Evolutionary conservation across 1,140 invertebrate genomes (phyloP).

Genomic region (Hycleus cichorii): DNA sequence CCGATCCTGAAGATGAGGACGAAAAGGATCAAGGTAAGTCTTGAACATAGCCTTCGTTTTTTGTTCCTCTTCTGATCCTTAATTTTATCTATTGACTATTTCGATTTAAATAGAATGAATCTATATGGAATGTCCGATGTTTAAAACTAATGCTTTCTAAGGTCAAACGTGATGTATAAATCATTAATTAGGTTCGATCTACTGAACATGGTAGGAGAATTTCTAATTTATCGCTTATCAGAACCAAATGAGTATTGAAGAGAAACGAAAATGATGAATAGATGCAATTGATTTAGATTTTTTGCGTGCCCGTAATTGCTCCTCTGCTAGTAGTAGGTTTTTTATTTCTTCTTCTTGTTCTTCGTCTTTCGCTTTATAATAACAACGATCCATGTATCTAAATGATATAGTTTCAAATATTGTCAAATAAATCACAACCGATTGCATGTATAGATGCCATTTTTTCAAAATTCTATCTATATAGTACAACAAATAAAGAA

Average conservation of each 20-base stretch:
- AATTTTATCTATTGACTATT: no score
- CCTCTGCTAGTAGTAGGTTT: no score
- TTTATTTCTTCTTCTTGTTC: no score
- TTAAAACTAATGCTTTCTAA: slow-evolving; percentile 6
- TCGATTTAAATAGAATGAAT: neutral
- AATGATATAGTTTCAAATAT: slow-evolving; percentile 26
- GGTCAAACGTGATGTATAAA: slow-evolving; percentile 11
- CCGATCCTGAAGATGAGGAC: slow-evolving; percentile 73
- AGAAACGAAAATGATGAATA: no score
- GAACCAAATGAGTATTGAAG: no score
- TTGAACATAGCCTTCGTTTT: neutral
- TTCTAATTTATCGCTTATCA: slow-evolving; percentile 14
- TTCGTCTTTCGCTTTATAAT: no score
- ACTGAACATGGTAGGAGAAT: slow-evolving; percentile 8
- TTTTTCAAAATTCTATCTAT: no score
- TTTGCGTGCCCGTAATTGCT: no score
- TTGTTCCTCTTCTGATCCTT: no score
- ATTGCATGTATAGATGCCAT: slow-evolving; percentile 18
- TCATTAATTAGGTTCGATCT: slow-evolving; percentile 18
- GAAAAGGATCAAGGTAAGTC: slow-evolving; percentile 75
- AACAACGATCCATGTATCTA: no score
- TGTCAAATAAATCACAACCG: slow-evolving; percentile 21
- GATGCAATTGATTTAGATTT: no score
- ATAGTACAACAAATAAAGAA: neutral
- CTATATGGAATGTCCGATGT: neutral